Percentiles rank a stretch among this genome's conserved stretches.
phyloP scores from a whole-genome alignment of 2,797 vertebrate species.

The Sciurus carolinensis region DNA sequence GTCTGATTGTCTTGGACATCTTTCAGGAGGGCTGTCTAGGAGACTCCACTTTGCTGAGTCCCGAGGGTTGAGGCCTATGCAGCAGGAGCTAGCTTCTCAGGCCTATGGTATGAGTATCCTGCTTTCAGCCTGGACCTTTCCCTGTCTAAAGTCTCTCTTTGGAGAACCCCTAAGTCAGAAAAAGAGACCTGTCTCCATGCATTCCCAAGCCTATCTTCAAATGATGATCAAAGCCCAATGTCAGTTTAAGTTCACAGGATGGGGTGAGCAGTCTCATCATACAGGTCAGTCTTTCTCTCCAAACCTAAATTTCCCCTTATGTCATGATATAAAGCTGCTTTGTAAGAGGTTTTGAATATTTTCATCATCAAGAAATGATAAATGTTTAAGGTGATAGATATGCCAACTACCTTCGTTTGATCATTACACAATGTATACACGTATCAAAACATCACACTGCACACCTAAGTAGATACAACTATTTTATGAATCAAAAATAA shows the following conservation, averaged over 20 bases:
- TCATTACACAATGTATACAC: background rate
- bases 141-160: background rate
- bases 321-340: background rate
- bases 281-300: background rate
- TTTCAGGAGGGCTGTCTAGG: background rate
- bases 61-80: accelerated
- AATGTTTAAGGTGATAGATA: background rate
- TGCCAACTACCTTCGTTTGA: background rate
- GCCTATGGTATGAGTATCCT: background rate
- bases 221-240: background rate
- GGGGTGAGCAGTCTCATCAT: background rate
- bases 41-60: background rate
- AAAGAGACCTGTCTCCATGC: background rate
- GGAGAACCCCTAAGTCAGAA: background rate
- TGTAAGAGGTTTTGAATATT: background rate
- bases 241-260: background rate
- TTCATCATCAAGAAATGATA: background rate
- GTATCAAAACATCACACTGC: background rate
- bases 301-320: slow-evolving; percentile 41
- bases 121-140: background rate
- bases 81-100: background rate
- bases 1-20: background rate
- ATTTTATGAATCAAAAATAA: background rate
- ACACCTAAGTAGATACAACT: background rate
- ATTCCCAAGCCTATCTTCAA: background rate